These are phyloP conservation scores for Cephus pygmeus DNA, from an alignment of 2,888 invertebrate genomes.

Conservation along the genomic window DNA sequence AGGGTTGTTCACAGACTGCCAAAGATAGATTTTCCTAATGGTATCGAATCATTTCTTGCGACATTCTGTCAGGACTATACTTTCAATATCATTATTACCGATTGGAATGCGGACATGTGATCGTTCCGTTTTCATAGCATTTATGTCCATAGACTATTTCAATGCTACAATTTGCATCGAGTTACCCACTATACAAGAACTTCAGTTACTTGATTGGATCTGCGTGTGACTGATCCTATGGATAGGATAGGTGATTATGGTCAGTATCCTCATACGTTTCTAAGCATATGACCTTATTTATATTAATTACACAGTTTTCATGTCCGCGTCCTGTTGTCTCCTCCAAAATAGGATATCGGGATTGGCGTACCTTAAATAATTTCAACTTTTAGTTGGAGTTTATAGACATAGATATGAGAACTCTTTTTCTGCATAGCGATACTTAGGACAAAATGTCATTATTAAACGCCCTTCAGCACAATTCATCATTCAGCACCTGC, in stretches of 20 bases:
- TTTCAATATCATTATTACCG: constrained; percentile 12
- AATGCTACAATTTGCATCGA: background rate
- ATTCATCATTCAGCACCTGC: too few relatives aligned
- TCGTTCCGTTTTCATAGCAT: background rate
- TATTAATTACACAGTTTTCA: constrained; percentile 31
- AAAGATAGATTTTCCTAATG: background rate
- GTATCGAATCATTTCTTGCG: background rate
- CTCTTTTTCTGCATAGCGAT: too few relatives aligned
- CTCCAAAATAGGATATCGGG: too few relatives aligned
- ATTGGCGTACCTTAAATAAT: too few relatives aligned
- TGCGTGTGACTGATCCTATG: background rate
- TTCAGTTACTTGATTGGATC: constrained; percentile 18
- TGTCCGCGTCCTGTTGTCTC: background rate
- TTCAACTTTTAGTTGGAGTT: too few relatives aligned
- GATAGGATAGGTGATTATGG: too few relatives aligned
- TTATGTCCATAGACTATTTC: constrained; percentile 8
- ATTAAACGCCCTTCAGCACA: too few relatives aligned
- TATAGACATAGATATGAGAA: too few relatives aligned
- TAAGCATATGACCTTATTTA: too few relatives aligned
- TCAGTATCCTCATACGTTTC: too few relatives aligned
- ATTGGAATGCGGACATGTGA: constrained; percentile 12
- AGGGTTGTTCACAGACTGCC: constrained; percentile 16
- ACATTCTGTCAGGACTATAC: constrained; percentile 13
- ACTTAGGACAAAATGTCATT: too few relatives aligned
- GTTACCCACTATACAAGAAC: constrained; percentile 16